Conservation (phyloP, 2,888 invertebrate genomes). For the Nyleta sp. region DNA sequence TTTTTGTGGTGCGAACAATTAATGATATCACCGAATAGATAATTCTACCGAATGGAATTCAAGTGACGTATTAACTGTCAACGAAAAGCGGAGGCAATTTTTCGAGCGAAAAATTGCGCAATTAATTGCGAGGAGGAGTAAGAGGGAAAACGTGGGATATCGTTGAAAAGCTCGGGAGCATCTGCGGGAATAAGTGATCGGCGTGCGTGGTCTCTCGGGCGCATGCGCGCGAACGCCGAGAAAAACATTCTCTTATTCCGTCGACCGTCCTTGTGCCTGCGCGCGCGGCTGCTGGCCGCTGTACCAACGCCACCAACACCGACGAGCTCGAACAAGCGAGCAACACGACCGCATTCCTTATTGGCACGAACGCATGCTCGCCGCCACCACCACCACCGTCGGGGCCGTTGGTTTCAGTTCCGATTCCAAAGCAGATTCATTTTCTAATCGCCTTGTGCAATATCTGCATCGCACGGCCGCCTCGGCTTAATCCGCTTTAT, state of each 20-base stretch:
- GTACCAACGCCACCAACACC: conserved; percentile 56
- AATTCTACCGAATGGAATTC: no score
- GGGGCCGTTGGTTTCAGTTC: conserved; percentile 43
- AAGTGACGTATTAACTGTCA: no score
- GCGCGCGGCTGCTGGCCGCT: conserved; percentile 51
- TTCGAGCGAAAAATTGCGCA: no score
- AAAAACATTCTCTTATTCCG: conserved; percentile 59
- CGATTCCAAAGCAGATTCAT: conserved; percentile 54
- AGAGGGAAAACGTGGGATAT: no score
- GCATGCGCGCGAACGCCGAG: conserved; percentile 38
- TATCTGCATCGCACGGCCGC: conserved; percentile 22
- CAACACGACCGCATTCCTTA: conserved; percentile 84
- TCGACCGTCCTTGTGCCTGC: conserved; percentile 65
- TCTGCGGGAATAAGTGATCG: conserved; percentile 46
- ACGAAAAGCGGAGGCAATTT: no score
- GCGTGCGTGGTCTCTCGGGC: conserved; percentile 28
- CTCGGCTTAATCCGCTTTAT: no score
- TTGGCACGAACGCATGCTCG: conserved; percentile 79
- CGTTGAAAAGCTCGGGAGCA: conserved; percentile 30
- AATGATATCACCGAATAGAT: no score
- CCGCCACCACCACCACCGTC: conserved; percentile 57
- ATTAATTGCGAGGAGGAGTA: no score
- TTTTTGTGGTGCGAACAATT: no score
- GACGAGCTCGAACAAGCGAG: conserved; percentile 21
- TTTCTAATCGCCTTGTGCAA: conserved; percentile 54